Percentiles rank a stretch among this genome's conserved stretches.
Evolutionary conservation across 2,113 vertebrate species (phyloP).

Genomic region (Percina caprodes): DNA sequence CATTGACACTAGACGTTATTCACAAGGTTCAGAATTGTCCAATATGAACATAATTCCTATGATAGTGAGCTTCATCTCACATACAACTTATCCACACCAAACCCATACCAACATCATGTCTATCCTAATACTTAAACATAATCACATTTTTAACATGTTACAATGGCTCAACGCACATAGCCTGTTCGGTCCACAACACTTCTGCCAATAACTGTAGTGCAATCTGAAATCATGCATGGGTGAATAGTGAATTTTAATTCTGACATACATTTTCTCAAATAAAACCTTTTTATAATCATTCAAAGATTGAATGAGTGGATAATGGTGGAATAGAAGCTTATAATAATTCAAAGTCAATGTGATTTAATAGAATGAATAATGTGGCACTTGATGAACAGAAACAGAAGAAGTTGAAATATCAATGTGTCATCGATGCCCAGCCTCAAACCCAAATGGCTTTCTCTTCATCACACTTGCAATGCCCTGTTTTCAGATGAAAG

Average conservation of each 20-base stretch:
- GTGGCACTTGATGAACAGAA: constrained; percentile 51
- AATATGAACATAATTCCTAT: constrained; percentile 3
- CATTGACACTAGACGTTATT: not conserved
- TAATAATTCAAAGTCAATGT: constrained; percentile 25
- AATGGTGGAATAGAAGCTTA: constrained; percentile 4
- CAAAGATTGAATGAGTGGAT: constrained; percentile 24
- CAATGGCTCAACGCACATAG: constrained; percentile 1
- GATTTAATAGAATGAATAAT: constrained; percentile 57
- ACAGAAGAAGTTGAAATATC: constrained; percentile 45
- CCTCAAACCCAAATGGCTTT: constrained; percentile 34
- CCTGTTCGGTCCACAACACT: not conserved
- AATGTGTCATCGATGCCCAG: constrained; percentile 43
- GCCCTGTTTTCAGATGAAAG: constrained; percentile 64
- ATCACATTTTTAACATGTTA: not conserved
- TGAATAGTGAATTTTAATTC: not conserved
- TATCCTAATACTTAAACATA: not conserved
- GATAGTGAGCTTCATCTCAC: not conserved
- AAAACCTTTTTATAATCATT: constrained; percentile 27
- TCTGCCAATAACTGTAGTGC: not conserved
- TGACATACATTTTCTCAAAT: constrained; percentile 13
- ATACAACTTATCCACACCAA: not conserved
- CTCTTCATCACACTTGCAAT: constrained; percentile 33
- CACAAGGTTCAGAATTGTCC: not conserved
- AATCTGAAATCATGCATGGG: not conserved
- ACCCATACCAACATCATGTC: not conserved